Base-by-base conservation (phyloP, 2,888 invertebrate genomes). In the Oxytorus armatus region DNA sequence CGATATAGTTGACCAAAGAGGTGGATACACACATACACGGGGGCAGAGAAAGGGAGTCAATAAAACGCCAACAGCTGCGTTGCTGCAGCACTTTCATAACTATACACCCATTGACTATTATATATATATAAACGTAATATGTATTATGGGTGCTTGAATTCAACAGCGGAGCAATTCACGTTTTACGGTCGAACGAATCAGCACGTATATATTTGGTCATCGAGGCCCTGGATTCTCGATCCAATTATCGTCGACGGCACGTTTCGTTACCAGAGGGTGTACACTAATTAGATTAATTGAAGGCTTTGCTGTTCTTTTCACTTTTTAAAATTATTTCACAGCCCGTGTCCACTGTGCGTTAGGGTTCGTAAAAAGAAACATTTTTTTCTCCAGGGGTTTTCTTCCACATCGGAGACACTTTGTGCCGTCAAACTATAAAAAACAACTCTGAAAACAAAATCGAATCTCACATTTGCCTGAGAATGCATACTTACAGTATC, bases 231-330 rank as follows among this genome's bases (percentile, higher is more conserved):
- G 51, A 77, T 66, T 59, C 73, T 68, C 61, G 61, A 53, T 61
- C 78, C 78, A 78, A 78, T 78, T 78, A 78, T 68, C 78, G 73
- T 47, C 44, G 18, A 39, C n/a, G 11, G 44, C 70, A 39, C 57
- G 47, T 57, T 36, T 61, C 66, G 73, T 73, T 53, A 53, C 68
- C 53, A 23, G 39, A 14, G n/a, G 10, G 18, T 47, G 51, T 68
- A 61, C 73, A 51, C 73, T 78, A 73, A 78, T 78, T 68, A 68
- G 53, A 73, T 78, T 73, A 68, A 73, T 78, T 73, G 59, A 51
- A 72, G 53, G 63, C 47, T 47, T 18, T 36, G 21, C 44, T 14
- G 18, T 55, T 36, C 5, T 29, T n/a, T n/a, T n/a, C n/a, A n/a
- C n/a, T n/a, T n/a, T n/a, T n/a, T n/a, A n/a, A n/a, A n/a, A n/a